Percentiles rank a stretch among this genome's conserved stretches.
Conservation (phyloP, 2,797 vertebrate genomes). For the Lerista edwardsae region DNA sequence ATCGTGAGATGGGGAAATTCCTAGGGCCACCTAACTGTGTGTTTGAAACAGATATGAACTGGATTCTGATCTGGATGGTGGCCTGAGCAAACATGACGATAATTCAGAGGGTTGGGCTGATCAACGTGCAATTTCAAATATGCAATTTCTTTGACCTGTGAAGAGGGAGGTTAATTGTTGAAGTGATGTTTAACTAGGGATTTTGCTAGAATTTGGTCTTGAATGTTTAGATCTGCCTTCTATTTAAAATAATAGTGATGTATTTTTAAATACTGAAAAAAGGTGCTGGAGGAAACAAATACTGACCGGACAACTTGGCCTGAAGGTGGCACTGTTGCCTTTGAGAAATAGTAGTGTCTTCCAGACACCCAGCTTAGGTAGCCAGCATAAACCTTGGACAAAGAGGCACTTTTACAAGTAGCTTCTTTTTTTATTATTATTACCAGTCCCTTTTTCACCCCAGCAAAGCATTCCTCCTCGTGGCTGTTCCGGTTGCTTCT, state of each 20-base stretch:
- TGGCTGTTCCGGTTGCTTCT: too few species aligned
- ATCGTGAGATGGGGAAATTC: neutral
- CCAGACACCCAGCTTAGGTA: conserved; percentile 48
- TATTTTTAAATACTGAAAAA: neutral
- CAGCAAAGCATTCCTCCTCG: too few species aligned
- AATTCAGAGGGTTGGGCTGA: neutral
- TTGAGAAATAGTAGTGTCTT: conserved; percentile 32
- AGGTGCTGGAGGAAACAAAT: too few species aligned
- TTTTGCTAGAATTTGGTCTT: neutral
- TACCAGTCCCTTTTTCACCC: too few species aligned
- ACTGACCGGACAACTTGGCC: neutral
- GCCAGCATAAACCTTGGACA: too few species aligned
- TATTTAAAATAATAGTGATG: conserved; percentile 14
- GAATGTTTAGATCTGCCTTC: neutral
- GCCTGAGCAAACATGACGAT: neutral
- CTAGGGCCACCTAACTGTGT: neutral
- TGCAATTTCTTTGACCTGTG: neutral
- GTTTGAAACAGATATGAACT: too few species aligned
- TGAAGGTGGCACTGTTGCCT: conserved; percentile 74
- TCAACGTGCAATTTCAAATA: too few species aligned
- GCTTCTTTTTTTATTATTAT: too few species aligned
- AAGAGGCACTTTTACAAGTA: too few species aligned
- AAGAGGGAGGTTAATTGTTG: neutral
- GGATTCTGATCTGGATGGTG: neutral
- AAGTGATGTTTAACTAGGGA: neutral